These are phyloP conservation scores for Myxocyprinus asiaticus DNA, from an alignment of 2,113 vertebrate genomes.

Conservation along the genomic window DNA sequence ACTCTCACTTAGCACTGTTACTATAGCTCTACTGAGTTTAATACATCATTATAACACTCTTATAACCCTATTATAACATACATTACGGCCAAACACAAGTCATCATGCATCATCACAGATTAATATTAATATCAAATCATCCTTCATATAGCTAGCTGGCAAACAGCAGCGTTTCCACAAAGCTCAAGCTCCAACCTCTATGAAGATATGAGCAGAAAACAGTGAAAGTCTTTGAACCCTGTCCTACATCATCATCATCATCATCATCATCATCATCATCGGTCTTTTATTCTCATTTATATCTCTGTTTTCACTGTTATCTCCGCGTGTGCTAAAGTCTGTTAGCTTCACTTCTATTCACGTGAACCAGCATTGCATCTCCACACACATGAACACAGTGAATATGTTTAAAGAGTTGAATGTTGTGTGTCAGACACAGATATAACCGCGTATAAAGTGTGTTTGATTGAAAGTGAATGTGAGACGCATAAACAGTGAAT, in stretches of 20 bases:
- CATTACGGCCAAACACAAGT: background rate
- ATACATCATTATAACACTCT: background rate
- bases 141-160: background rate
- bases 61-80: too few relatives aligned
- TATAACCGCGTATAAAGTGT: background rate
- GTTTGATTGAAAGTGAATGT: background rate
- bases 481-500: background rate
- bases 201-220: background rate
- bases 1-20: background rate
- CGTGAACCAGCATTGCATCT: background rate
- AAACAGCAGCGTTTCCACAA: background rate
- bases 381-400: background rate
- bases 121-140: background rate
- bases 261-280: background rate
- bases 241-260: background rate
- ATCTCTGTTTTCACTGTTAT: conserved; percentile 8
- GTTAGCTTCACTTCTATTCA: background rate
- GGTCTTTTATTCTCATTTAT: background rate
- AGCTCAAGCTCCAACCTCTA: background rate
- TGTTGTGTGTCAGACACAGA: too few relatives aligned
- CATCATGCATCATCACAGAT: background rate
- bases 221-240: background rate
- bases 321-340: background rate
- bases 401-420: background rate
- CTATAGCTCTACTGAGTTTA: background rate